Percentiles rank a stretch among this genome's conserved stretches.
phyloP scores from a whole-genome alignment of 2,888 invertebrate genomes.

The Melinaea marsaeus region DNA sequence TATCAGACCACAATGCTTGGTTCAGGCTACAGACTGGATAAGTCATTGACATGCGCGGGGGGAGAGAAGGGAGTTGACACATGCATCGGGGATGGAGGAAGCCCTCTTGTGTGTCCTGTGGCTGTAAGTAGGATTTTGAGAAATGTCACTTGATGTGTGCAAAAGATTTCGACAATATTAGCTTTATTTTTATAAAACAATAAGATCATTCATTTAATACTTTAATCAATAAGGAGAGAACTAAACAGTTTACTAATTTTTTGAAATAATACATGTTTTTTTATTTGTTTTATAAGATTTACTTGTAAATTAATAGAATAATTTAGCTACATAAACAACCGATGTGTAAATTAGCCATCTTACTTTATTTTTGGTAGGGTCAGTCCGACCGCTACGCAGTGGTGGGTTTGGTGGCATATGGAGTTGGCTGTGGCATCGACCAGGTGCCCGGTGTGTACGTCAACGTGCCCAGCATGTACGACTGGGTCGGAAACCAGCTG shows the following conservation, averaged over 20 bases:
- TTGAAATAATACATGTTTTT: too few relatives aligned
- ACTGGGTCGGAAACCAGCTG: conserved; percentile 29
- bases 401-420: conserved; percentile 35
- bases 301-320: neutral
- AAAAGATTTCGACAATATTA: neutral
- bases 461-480: conserved; percentile 29
- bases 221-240: too few relatives aligned
- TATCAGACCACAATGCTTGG: conserved; percentile 80
- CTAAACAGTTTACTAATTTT: too few relatives aligned
- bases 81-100: conserved; percentile 84
- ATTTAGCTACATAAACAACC: neutral
- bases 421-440: conserved; percentile 32
- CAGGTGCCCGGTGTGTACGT: conserved; percentile 34
- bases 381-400: conserved; percentile 29
- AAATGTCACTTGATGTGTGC: too few relatives aligned
- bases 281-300: neutral
- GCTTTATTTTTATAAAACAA: neutral
- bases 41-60: conserved; percentile 83
- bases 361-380: neutral
- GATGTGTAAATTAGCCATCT: too few relatives aligned
- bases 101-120: conserved; percentile 82
- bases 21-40: conserved; percentile 76
- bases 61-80: conserved; percentile 82
- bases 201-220: neutral
- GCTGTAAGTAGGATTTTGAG: conserved; percentile 36